Evolutionary conservation across 30 jellyfish, hydroid and myxozoan genomes (phyloP).

Genomic region (Pseudorhiza aurosa): DNA sequence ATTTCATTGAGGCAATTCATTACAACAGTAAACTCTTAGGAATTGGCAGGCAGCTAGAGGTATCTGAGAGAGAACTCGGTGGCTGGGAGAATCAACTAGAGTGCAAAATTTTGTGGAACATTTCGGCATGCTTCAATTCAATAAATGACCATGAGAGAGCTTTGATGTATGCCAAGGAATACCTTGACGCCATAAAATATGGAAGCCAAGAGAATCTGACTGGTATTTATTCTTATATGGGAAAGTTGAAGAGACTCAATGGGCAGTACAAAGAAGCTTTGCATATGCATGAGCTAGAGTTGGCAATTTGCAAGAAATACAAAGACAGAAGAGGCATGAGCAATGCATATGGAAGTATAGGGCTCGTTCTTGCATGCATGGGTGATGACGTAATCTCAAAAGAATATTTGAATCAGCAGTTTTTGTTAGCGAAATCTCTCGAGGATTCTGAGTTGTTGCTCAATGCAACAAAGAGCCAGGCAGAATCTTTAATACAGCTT

Average conservation of each 20-base stretch:
- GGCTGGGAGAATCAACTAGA: conserved; percentile 58
- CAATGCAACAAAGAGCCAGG: conserved; percentile 16
- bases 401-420: conserved; percentile 39
- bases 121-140: conserved; percentile 48
- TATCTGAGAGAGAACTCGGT: neutral
- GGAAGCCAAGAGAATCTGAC: conserved; percentile 58
- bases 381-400: conserved; percentile 10
- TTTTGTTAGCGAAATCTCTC: conserved; percentile 31
- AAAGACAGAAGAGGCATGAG: conserved; percentile 57
- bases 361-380: conserved; percentile 60
- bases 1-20: conserved; percentile 12
- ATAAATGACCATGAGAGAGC: conserved; percentile 24
- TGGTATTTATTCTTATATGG: conserved; percentile 17
- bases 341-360: conserved; percentile 51
- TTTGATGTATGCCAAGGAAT: conserved; percentile 50
- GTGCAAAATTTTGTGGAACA: conserved; percentile 51
- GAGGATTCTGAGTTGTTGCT: conserved; percentile 18
- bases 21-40: conserved; percentile 33
- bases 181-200: conserved; percentile 6
- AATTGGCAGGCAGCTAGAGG: conserved; percentile 31
- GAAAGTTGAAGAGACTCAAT: neutral
- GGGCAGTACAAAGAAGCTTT: conserved; percentile 31
- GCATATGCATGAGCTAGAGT: conserved; percentile 39
- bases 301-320: conserved; percentile 54
- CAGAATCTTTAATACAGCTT: conserved; percentile 17